Evolutionary conservation across 2,113 vertebrate genomes (phyloP), one percentile per base, ranked within the genome.

Genomic region (Oreocharis arfaki): DNA sequence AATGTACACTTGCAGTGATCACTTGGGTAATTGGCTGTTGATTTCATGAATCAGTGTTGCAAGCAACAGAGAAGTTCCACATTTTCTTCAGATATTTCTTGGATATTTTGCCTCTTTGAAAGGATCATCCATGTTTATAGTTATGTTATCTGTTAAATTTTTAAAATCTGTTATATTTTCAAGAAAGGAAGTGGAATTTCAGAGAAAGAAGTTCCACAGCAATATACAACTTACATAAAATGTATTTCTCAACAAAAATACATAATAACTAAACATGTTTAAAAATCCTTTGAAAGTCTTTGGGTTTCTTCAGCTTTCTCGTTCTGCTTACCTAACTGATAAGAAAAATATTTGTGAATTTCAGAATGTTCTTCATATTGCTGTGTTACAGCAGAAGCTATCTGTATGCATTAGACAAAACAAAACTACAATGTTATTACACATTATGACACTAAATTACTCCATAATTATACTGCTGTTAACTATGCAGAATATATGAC

Each of bases 21-120:
- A 55, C 92, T 97, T 96, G 92, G 67, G 94, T 97, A 97, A 95
- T 63, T 77, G 93, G 56, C 79, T 96, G 83, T 87, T 96, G 93
- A 59, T 71, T 96, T 95, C 79, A 50, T 91, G 88, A 95, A 96
- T 96, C 93, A 93, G 46, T 81, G 56, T 76, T 93, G 90, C 46
- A 95, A 71, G 82, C 74, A 26, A 87, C 7, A 14, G 73, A 94
- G 57, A 87, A 87, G 89, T 53, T 39, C 87, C 41, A 97, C 64
- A 55, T 86, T 60, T 15, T 93, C 69, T 94, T 77, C 71, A 71
- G 76, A 50, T 77, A 52, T 73, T 89, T 78, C 59, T 95, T 83
- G 32, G 67, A 67, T 77, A 55, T 69, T 75, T 92, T 56, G 3
- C 16, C 88, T 86, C 47, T 96, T 95, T 97, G 77, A 47, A 79